Evolutionary conservation across 1,140 invertebrate genomes (phyloP), one percentile per base, ranked within the genome.

Genomic region (Oppia nitens): DNA sequence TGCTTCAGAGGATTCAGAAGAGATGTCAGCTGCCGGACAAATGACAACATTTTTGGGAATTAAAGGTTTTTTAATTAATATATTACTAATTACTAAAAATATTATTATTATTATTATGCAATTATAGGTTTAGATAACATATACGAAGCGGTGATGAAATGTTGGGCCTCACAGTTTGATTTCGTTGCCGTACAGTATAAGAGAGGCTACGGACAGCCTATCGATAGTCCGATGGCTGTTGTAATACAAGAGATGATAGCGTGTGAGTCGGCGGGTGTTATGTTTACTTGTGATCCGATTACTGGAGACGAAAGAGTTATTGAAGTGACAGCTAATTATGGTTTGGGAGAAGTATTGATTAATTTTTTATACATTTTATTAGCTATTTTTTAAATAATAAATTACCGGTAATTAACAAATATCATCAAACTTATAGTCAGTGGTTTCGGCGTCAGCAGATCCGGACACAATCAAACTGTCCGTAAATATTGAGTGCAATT

Each of bases 11-110:
- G 85, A 90, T 71, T 79, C 80, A 4, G 77, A 79, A 57, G 83
- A 83, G 66, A 78, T 69, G 11, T 88, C 85, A 0, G 80, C 82
- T 3, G 86, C 87, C n/a, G 87, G 87, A 23, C 86, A 90, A 73
- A 84, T 89, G 71, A 78, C 79, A 47, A 87, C 84, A 0, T 77
- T 81, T 61, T 71, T 90, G 1, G 83, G 84, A 2, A 76, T 83
- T 29, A 68, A 69, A 25, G 71, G 67, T 14, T 23, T 20, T 51
- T 54, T 27, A 9, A n/a, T n/a, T n/a, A n/a, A n/a, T n/a, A n/a
- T 25, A 32, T 56, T 17, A 25, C 59, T 1, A 40, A 45, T 32
- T n/a, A n/a, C n/a, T n/a, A n/a, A n/a, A n/a, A n/a, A n/a, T n/a
- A n/a, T n/a, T n/a, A n/a, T n/a, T n/a, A n/a, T n/a, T n/a, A n/a